These are phyloP conservation scores for Pagetopsis macropterus DNA, from an alignment of 2,797 vertebrate genomes.

Conservation along the genomic window DNA sequence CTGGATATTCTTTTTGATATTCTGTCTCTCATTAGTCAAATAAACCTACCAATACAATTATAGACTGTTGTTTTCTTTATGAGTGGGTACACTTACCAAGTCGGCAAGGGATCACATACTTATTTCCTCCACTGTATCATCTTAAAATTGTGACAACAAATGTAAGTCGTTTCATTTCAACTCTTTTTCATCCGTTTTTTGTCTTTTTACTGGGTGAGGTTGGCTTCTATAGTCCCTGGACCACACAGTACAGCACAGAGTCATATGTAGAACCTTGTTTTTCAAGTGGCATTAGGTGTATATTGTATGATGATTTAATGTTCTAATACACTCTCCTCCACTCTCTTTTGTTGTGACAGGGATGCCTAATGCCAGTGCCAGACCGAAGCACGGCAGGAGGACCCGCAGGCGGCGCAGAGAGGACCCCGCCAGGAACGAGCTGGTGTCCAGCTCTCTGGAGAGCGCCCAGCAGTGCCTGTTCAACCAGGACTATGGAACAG, in stretches of 20 bases:
- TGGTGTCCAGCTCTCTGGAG: conserved; percentile 92
- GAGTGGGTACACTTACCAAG: too few species aligned
- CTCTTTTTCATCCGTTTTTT: too few species aligned
- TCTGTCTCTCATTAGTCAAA: too few species aligned
- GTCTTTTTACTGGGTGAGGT: too few species aligned
- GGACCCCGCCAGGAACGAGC: conserved; percentile 86
- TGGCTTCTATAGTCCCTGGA: too few species aligned
- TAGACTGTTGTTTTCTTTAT: too few species aligned
- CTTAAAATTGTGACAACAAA: too few species aligned
- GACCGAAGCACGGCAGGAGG: conserved; percentile 77
- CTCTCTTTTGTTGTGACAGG: conserved; percentile 19
- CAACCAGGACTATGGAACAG: conserved; percentile 93
- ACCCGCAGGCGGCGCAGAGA: conserved; percentile 73
- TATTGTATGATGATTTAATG: background rate
- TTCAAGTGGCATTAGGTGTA: background rate
- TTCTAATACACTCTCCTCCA: background rate
- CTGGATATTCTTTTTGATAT: too few species aligned
- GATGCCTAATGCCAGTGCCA: conserved; percentile 86
- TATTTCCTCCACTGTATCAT: too few species aligned
- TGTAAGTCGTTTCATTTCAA: too few species aligned
- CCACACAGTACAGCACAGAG: background rate
- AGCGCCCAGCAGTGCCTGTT: conserved; percentile 93
- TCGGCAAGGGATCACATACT: too few species aligned
- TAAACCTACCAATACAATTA: too few species aligned
- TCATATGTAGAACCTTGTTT: background rate